phyloP scores from a whole-genome alignment of 2,113 vertebrate genomes.

The Poicephalus gulielmi region DNA sequence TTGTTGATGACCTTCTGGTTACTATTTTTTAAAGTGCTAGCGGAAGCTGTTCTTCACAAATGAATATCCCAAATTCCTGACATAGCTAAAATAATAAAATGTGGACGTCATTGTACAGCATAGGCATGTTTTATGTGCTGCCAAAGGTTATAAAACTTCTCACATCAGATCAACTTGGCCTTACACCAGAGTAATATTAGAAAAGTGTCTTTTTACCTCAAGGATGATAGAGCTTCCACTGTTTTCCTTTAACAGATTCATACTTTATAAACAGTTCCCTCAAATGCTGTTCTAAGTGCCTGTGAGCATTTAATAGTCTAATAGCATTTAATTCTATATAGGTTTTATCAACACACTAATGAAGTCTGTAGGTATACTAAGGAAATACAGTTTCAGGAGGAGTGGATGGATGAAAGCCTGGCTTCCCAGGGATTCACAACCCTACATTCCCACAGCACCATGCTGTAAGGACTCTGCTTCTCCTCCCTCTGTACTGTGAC shows the following conservation, averaged over 20 bases:
- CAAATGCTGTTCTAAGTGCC: not conserved
- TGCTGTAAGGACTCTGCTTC: not conserved
- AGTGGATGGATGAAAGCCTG: not conserved
- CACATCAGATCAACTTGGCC: not conserved
- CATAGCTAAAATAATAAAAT: constrained; percentile 6
- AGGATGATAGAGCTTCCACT: not conserved
- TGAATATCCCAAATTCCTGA: not conserved
- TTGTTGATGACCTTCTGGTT: constrained; percentile 63
- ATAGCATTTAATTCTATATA: not conserved
- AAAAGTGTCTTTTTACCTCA: not conserved
- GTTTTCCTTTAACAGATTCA: not conserved
- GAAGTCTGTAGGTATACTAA: not conserved
- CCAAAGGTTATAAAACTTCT: not conserved
- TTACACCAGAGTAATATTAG: not conserved
- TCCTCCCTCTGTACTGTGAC: not conserved
- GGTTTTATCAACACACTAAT: not conserved
- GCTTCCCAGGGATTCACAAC: not conserved
- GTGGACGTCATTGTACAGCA: not conserved
- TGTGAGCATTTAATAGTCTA: not conserved
- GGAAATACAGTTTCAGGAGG: not conserved
- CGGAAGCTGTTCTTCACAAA: constrained; percentile 32
- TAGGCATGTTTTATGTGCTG: not conserved
- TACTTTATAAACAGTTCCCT: not conserved
- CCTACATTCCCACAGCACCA: not conserved
- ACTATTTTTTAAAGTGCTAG: not conserved